These are phyloP conservation scores for Pseudomyrmex gracilis DNA, from an alignment of 1,140 invertebrate species.

Conservation along the genomic window DNA sequence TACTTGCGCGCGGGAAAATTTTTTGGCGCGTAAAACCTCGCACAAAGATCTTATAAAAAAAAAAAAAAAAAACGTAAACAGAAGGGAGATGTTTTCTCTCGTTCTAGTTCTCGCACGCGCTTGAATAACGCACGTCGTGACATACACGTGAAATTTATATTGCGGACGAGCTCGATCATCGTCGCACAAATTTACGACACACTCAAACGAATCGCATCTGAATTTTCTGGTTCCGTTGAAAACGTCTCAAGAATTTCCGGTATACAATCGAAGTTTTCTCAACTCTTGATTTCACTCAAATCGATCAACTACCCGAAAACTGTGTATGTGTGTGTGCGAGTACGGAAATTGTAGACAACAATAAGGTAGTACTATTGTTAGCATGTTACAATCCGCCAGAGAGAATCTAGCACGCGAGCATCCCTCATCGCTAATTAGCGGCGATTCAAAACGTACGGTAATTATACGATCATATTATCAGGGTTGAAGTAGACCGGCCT, in stretches of 20 bases:
- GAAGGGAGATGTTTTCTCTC: not conserved
- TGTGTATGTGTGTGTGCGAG: no score
- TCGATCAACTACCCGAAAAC: no score
- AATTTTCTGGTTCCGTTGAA: constrained; percentile 11
- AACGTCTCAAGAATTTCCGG: constrained; percentile 31
- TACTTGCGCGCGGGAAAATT: constrained; percentile 43
- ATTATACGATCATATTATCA: constrained; percentile 62
- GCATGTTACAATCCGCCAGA: not conserved
- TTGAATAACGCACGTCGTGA: constrained; percentile 15
- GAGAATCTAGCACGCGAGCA: not conserved
- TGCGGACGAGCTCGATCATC: constrained; percentile 29
- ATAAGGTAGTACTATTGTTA: not conserved
- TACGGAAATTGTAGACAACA: no score
- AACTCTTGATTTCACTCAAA: no score
- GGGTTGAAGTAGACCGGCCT: not conserved
- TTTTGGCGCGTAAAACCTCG: constrained; percentile 62
- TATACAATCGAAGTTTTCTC: no score
- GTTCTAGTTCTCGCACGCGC: constrained; percentile 13
- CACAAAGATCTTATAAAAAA: constrained; percentile 62
- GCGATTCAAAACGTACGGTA: constrained; percentile 37
- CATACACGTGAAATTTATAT: constrained; percentile 52
- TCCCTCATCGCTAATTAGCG: constrained; percentile 18
- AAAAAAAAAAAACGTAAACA: constrained; percentile 50
- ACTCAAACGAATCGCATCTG: constrained; percentile 5
- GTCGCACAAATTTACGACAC: constrained; percentile 63